Percentiles rank a stretch among this genome's conserved stretches.
These are phyloP conservation scores for Epinephelus malabaricus DNA, from an alignment of 2,797 vertebrate species.

Conservation along the genomic window DNA sequence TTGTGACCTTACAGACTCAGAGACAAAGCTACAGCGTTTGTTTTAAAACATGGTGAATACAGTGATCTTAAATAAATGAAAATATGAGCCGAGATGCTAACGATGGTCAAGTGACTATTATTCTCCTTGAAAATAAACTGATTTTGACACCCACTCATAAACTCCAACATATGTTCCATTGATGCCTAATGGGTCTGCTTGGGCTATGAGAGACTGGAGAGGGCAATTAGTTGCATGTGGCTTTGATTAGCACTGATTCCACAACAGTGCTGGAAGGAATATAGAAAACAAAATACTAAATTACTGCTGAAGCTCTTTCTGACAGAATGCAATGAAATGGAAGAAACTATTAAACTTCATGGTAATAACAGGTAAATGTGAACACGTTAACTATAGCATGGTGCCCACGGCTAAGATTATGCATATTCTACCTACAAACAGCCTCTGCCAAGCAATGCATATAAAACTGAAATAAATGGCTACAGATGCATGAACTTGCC, in stretches of 20 bases:
- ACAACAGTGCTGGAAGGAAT: slow-evolving; percentile 67
- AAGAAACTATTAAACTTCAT: slow-evolving; percentile 70
- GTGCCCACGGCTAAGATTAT: slow-evolving; percentile 76
- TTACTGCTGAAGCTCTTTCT: slow-evolving; percentile 66
- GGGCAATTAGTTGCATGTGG: slow-evolving; percentile 80
- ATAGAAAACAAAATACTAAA: slow-evolving; percentile 72
- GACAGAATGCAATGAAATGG: slow-evolving; percentile 75
- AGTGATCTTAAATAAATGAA: slow-evolving; percentile 38
- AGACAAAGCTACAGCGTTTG: slow-evolving; percentile 22
- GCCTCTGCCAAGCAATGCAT: slow-evolving; percentile 79
- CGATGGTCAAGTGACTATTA: slow-evolving; percentile 65
- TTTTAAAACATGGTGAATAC: slow-evolving; percentile 36
- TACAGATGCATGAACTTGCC: slow-evolving; percentile 87
- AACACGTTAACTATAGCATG: slow-evolving; percentile 69
- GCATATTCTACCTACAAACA: slow-evolving; percentile 83
- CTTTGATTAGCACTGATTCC: slow-evolving; percentile 78
- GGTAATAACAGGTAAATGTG: slow-evolving; percentile 80
- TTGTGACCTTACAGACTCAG: slow-evolving; percentile 30
- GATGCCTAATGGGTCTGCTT: slow-evolving; percentile 71
- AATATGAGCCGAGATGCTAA: slow-evolving; percentile 53
- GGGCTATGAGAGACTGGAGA: slow-evolving; percentile 71
- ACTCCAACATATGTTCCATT: slow-evolving; percentile 71
- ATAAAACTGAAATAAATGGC: slow-evolving; percentile 86
- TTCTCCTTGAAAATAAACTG: slow-evolving; percentile 60
- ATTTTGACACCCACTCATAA: slow-evolving; percentile 69